These are phyloP conservation scores for Periophthalmodon schlosseri DNA, from an alignment of 2,113 vertebrate species.

Conservation along the genomic window DNA sequence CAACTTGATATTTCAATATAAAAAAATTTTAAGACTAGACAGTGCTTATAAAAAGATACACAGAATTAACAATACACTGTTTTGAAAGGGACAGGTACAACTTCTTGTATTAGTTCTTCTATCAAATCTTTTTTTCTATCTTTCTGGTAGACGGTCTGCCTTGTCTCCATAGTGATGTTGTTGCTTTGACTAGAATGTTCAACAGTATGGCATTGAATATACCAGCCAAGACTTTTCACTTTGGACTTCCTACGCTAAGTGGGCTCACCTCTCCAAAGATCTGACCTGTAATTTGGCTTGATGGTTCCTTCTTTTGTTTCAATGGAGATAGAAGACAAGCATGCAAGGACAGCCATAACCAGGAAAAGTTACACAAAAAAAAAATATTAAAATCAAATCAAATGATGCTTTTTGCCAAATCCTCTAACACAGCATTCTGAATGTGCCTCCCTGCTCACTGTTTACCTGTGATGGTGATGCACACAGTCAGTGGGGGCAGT, in stretches of 20 bases:
- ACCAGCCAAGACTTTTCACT: too few species aligned
- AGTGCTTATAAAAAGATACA: too few species aligned
- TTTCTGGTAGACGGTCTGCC: too few species aligned
- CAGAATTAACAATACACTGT: too few species aligned
- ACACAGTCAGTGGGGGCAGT: neutral
- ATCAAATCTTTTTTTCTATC: too few species aligned
- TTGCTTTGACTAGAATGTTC: neutral
- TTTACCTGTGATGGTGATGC: neutral
- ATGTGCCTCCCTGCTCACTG: neutral
- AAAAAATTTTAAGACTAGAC: too few species aligned
- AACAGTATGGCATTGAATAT: neutral
- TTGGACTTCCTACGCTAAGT: neutral
- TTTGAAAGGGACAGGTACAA: too few species aligned
- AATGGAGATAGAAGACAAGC: too few species aligned
- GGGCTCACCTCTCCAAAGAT: neutral
- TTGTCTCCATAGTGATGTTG: neutral
- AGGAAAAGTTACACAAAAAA: neutral
- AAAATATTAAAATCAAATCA: neutral
- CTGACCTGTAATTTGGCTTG: neutral
- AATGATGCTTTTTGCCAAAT: too few species aligned
- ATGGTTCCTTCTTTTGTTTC: neutral
- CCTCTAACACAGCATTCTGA: neutral
- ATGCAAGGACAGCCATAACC: too few species aligned
- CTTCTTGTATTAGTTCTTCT: too few species aligned
- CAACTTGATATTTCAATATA: too few species aligned